Conservation (phyloP, 2,888 invertebrate species). For the Priocnemis perturbator region DNA sequence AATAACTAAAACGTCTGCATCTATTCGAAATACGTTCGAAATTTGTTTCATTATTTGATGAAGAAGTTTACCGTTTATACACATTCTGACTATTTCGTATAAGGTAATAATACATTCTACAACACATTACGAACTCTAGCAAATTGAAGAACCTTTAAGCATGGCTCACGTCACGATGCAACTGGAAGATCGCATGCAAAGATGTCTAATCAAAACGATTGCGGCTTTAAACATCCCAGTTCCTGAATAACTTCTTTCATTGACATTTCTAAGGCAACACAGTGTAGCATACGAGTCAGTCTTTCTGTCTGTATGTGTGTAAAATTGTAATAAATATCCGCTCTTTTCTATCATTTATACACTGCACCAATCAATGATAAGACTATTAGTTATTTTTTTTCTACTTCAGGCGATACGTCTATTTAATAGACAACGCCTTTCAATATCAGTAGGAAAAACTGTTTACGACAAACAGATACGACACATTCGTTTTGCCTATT, state of each 20-base stretch:
- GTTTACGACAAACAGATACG: slow-evolving; percentile 10
- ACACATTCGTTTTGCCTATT: not conserved
- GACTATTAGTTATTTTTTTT: not conserved
- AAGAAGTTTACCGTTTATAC: too few relatives aligned
- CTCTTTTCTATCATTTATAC: slow-evolving; percentile 1
- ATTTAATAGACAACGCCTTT: too few relatives aligned
- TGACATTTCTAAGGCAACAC: slow-evolving; percentile 25
- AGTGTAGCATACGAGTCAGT: slow-evolving; percentile 42
- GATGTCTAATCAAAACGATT: not conserved
- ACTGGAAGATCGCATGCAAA: not conserved
- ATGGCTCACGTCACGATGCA: not conserved
- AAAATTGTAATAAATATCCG: slow-evolving; percentile 30
- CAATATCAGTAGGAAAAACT: not conserved
- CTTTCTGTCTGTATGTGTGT: slow-evolving; percentile 39
- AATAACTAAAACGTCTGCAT: not conserved
- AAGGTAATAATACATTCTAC: too few relatives aligned
- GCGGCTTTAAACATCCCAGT: not conserved
- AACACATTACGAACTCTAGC: slow-evolving; percentile 5
- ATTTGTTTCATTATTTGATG: not conserved
- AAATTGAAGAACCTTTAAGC: not conserved
- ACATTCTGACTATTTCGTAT: too few relatives aligned
- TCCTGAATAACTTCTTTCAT: slow-evolving; percentile 2
- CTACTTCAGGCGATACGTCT: too few relatives aligned
- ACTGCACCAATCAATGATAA: slow-evolving; percentile 11
- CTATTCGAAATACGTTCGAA: not conserved